A percentile compares a stretch with the other conserved stretches of the same genome.
Conservation (phyloP, 2,113 vertebrate genomes). For the Junco hyemalis region DNA sequence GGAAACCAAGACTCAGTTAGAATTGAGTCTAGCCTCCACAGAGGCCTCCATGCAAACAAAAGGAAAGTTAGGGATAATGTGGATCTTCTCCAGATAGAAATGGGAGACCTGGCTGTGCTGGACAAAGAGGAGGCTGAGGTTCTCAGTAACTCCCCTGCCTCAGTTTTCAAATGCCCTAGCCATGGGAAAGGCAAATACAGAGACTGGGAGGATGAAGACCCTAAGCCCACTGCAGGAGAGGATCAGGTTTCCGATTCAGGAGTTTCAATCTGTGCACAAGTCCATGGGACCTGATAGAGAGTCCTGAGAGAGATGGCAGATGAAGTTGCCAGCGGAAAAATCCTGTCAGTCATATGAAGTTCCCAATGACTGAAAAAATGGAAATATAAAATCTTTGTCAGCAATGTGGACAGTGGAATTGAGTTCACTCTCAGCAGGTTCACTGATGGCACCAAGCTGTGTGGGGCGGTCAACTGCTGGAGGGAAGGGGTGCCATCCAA, state of each 20-base stretch:
- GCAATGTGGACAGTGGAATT: neutral
- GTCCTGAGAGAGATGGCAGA: neutral
- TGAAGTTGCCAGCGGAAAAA: neutral
- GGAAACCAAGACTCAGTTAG: neutral
- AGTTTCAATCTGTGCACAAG: neutral
- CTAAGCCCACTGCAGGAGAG: neutral
- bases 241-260: neutral
- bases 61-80: neutral
- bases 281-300: neutral
- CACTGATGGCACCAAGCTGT: neutral
- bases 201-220: neutral
- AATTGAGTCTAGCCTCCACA: neutral
- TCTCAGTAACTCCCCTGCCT: neutral
- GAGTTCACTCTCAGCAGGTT: neutral
- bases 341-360: neutral
- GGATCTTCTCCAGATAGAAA: neutral
- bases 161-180: neutral
- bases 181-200: neutral
- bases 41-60: neutral
- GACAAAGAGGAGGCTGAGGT: neutral
- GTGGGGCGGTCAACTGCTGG: neutral
- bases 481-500: neutral
- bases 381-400: neutral
- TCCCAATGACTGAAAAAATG: neutral
- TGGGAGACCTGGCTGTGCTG: accelerated